Base-by-base conservation (phyloP, 2,113 vertebrate genomes). In the Eurystomus gularis region DNA sequence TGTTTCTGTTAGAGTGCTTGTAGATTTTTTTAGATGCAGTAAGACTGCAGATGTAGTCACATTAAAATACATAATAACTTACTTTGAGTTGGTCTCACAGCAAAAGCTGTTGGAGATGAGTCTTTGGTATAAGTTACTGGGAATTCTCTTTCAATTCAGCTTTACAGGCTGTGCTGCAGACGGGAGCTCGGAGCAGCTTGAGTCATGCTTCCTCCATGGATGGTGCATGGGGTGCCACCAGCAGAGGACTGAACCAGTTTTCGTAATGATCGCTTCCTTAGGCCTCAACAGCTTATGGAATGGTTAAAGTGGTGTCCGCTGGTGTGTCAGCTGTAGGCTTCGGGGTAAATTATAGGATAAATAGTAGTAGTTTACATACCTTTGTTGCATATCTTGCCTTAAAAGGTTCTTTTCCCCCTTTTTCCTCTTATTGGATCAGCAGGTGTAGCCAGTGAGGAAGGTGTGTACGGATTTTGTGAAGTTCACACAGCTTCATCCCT, bases 271-370 rank as follows among this genome's bases (percentile, higher is more conserved):
- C 39, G 86, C 76, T 86, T 88, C 88, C 54, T 81, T 70, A 25
- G 42, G 58, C 84, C 75, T 60, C 61, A 55, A 46, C 82, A 84
- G 5, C 16, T 87, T 37, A 7, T 35, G 29, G 28, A 39, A 4
- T 49, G 82, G 79, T 55, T 75, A 24, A 35, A 70, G 37, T 68
- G 54, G 40, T 86, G 82, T 82, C 51, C 2, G 1, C 64, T 91
- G 69, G 46, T 84, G 73, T 46, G 78, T 85, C 88, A 92, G 93
- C 95, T 86, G 35, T 64, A 72, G 82, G 80, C 92, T 87, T 13
- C 2, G 2, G 86, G 79, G 62, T 61, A 75, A 80, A 52, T n/a
- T 28, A 37, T 42, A 42, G 81, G 68, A 48, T 82, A 55, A 91
- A 55, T 25, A 64, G 46, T 21, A 58, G 54, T 23, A 46, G 68